These are phyloP conservation scores for Cichlasoma orientale DNA, from an alignment of 2,797 vertebrate genomes.

Conservation along the genomic window DNA sequence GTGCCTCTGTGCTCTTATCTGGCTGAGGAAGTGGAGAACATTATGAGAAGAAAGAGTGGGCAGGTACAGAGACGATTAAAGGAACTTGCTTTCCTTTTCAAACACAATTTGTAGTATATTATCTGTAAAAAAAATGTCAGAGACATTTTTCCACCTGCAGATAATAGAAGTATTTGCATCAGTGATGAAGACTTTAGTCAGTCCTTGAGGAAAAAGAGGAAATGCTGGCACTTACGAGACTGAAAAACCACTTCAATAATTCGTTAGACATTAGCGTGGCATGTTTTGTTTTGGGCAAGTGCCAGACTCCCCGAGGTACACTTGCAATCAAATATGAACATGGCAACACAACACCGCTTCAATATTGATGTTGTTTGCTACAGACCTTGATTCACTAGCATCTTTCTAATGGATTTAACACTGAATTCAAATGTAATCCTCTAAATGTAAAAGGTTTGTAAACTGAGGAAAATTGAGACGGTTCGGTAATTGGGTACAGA, in stretches of 20 bases:
- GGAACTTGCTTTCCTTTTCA: not conserved
- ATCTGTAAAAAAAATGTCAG: not conserved
- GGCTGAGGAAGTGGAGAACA: not conserved
- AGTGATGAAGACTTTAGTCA: slow-evolving; percentile 19
- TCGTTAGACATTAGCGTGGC: slow-evolving; percentile 31
- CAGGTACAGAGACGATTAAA: not conserved
- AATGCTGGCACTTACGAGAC: not conserved
- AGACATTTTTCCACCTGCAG: not conserved
- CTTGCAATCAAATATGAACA: slow-evolving; percentile 55
- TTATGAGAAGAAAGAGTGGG: not conserved
- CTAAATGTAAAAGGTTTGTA: slow-evolving; percentile 19
- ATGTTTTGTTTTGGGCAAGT: slow-evolving; percentile 56
- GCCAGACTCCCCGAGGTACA: slow-evolving; percentile 47
- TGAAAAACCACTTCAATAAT: slow-evolving; percentile 43
- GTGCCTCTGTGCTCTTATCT: not conserved
- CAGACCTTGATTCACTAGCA: slow-evolving; percentile 28
- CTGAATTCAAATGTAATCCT: slow-evolving; percentile 23
- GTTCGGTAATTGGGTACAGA: not conserved
- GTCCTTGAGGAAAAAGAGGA: slow-evolving; percentile 3
- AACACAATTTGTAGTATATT: not conserved
- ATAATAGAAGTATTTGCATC: not conserved
- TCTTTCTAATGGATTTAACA: slow-evolving; percentile 25
- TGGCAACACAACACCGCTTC: slow-evolving; percentile 21
- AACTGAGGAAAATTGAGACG: not conserved
- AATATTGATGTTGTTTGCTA: slow-evolving; percentile 51